Evolutionary conservation across 2,113 vertebrate genomes (phyloP), one percentile per base, ranked within the genome.

Genomic region (Macroglossus sobrinus): DNA sequence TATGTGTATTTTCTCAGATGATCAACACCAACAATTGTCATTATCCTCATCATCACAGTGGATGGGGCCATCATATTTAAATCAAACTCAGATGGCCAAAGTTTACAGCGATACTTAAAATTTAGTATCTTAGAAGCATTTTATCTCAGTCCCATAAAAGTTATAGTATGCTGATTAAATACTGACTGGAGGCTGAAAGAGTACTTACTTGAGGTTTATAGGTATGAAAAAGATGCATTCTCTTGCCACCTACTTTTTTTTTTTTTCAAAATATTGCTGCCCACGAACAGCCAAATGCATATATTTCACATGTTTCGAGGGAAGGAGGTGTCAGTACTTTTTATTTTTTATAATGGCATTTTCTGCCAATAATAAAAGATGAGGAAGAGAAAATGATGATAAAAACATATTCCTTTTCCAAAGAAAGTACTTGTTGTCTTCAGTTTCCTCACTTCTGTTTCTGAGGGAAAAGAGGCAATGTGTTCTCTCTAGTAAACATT

Each of bases 111-210:
- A 91, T 79, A 84, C 79, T 98, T 96, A 86, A 98, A 98, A 98
- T 98, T 98, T 98, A 98, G 95, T 97, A 90, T 98, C 98, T 98
- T 95, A 97, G 97, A 97, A 98, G 96, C 97, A 91, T 94, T 97
- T 97, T 97, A 97, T 97, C 98, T 97, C 97, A 93, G 86, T 69
- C 97, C 97, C 97, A 98, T 98, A 98, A 98, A 98, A 98, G 97
- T 98, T 98, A 98, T 96, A 98, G 95, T 97, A 76, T 57, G 1
- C 98, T 98, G 98, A 98, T 98, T 98, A 98, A 98, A 98, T 80
- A 98, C 97, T 93, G 97, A 97, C 97, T 98, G 97, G 97, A 96
- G 71, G 93, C 92, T 98, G 96, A 98, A 98, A 96, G 98, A 97
- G 97, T 82, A 33, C 87, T 98, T 97, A 96, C 96, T 79, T 93